Percentiles rank a stretch among this genome's conserved stretches.
These are phyloP conservation scores for Gallirallus australis DNA, from an alignment of 2,797 vertebrate genomes.

Conservation along the genomic window DNA sequence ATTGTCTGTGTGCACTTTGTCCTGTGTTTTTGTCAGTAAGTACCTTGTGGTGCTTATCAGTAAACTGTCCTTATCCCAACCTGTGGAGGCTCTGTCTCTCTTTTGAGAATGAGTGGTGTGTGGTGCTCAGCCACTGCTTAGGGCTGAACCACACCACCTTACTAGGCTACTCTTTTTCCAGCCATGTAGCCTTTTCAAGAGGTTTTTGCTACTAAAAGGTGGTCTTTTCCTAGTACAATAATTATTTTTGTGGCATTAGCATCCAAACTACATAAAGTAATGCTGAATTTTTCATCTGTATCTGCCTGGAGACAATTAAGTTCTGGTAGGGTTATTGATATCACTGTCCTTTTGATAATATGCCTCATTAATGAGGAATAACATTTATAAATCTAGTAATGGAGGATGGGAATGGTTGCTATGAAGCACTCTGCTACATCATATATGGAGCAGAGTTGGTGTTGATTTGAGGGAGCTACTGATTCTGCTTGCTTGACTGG, in stretches of 20 bases:
- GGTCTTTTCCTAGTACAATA: neutral
- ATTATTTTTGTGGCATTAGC: neutral
- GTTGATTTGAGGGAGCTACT: constrained; percentile 14
- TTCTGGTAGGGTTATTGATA: neutral
- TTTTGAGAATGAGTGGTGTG: too few species aligned
- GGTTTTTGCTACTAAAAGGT: neutral
- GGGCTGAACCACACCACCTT: too few species aligned
- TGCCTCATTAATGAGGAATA: neutral
- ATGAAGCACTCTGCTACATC: neutral
- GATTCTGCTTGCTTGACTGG: constrained; percentile 41
- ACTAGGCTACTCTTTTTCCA: neutral
- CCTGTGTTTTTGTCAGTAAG: too few species aligned
- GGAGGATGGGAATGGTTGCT: neutral
- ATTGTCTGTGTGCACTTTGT: too few species aligned
- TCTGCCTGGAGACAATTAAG: neutral
- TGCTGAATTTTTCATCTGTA: neutral
- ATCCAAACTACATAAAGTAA: neutral
- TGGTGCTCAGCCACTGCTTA: too few species aligned
- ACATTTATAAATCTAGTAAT: neutral
- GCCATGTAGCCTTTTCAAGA: neutral
- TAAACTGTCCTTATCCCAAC: too few species aligned
- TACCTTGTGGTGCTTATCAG: too few species aligned
- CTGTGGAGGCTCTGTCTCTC: too few species aligned
- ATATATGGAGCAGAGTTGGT: neutral
- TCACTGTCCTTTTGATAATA: neutral